A percentile compares a stretch with the other conserved stretches of the same genome.
These are phyloP conservation scores for Hedya salicella DNA, from an alignment of 2,888 invertebrate genomes.

Conservation along the genomic window DNA sequence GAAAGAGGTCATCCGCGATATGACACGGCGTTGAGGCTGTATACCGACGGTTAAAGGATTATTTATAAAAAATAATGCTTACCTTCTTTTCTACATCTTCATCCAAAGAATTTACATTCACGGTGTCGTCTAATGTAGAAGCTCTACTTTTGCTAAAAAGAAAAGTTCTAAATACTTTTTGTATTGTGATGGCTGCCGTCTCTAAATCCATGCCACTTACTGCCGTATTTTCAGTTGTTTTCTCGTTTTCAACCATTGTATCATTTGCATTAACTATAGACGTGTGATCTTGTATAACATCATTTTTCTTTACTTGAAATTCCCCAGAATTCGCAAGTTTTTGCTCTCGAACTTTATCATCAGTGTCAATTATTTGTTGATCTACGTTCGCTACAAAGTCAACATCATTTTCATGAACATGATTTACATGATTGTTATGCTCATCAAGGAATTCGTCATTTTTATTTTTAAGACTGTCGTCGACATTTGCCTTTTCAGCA, in stretches of 20 bases:
- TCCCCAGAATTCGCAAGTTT: neutral
- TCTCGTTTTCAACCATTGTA: conserved; percentile 7
- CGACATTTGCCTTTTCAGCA: neutral
- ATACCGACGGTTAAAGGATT: neutral
- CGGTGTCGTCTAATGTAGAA: conserved; percentile 72
- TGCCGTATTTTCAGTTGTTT: conserved; percentile 17
- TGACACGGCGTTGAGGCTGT: no score
- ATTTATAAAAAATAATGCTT: conserved; percentile 39
- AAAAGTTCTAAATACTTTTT: conserved; percentile 82
- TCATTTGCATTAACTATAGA: neutral
- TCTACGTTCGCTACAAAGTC: neutral
- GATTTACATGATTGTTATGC: neutral
- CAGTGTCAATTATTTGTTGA: conserved; percentile 2
- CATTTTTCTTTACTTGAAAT: neutral
- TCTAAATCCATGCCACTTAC: conserved; percentile 75
- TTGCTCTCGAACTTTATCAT: neutral
- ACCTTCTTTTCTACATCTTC: conserved; percentile 64
- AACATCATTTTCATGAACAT: neutral
- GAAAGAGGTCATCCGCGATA: no score
- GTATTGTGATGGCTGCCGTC: conserved; percentile 84
- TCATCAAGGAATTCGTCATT: neutral
- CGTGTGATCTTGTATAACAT: neutral
- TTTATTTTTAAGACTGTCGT: neutral
- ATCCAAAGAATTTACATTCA: conserved; percentile 62
- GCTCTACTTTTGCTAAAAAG: conserved; percentile 74